phyloP scores from a whole-genome alignment of 2,113 vertebrate species.

The Xiphorhynchus elegans region DNA sequence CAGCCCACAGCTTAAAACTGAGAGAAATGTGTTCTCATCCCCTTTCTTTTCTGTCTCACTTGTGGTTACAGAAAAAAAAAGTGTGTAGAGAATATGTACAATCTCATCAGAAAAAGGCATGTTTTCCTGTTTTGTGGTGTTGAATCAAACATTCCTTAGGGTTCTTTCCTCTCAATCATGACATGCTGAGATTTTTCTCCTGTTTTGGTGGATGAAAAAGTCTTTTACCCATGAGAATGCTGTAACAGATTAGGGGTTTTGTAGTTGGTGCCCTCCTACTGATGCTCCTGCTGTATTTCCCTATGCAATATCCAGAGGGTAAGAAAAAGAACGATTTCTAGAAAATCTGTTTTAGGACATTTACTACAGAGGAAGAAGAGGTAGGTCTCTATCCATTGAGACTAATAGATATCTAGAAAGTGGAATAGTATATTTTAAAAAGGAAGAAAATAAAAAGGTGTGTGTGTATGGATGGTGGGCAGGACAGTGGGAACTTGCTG shows the following conservation, averaged over 20 bases:
- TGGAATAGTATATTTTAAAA: background rate
- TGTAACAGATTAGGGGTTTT: background rate
- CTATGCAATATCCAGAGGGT: background rate
- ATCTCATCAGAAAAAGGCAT: background rate
- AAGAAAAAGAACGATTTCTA: background rate
- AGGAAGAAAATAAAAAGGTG: background rate
- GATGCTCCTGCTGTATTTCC: background rate
- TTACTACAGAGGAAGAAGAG: background rate
- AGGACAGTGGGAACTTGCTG: background rate
- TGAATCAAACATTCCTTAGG: background rate
- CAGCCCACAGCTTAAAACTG: background rate
- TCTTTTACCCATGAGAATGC: background rate
- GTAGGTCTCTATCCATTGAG: background rate
- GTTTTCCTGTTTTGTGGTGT: background rate
- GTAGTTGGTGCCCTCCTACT: background rate
- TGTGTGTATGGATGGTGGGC: background rate
- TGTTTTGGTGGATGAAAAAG: background rate
- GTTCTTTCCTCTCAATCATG: background rate
- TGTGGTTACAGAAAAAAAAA: conserved; percentile 7
- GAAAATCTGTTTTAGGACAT: background rate
- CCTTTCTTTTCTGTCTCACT: background rate
- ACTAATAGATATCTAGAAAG: background rate
- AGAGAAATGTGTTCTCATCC: background rate
- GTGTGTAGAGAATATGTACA: background rate
- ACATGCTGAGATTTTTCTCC: background rate